These are phyloP conservation scores for Steinernema feltiae DNA, from an alignment of 1,140 invertebrate genomes.

Conservation along the genomic window DNA sequence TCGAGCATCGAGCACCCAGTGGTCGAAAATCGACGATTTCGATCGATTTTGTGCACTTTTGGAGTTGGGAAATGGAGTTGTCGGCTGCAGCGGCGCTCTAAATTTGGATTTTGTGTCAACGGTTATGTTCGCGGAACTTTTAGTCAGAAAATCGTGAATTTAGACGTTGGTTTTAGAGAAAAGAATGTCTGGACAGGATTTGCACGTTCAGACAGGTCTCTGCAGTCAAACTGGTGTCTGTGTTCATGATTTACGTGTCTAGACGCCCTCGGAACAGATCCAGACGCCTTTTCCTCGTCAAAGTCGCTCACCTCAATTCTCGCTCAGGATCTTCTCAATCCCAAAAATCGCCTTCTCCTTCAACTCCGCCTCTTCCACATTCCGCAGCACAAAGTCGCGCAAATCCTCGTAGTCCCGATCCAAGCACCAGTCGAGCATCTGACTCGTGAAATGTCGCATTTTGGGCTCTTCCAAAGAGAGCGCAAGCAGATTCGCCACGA, in stretches of 20 bases:
- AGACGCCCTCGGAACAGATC: too few species aligned
- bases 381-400: neutral
- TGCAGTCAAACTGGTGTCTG: too few species aligned
- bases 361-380: neutral
- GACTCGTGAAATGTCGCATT: neutral
- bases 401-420: neutral
- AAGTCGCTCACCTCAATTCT: neutral
- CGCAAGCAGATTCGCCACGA: neutral
- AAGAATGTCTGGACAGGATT: too few species aligned
- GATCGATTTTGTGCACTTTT: conserved; percentile 2
- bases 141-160: too few species aligned
- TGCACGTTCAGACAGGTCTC: too few species aligned
- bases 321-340: neutral
- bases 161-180: too few species aligned
- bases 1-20: conserved; percentile 5
- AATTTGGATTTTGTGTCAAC: too few species aligned
- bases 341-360: neutral
- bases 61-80: neutral
- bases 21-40: neutral
- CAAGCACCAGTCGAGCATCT: neutral
- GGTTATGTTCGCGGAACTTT: too few species aligned
- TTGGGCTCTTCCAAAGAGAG: neutral
- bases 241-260: too few species aligned
- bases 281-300: too few species aligned
- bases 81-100: too few species aligned